Evolutionary conservation across 2,797 vertebrate genomes (phyloP).

Genomic region (Falco naumanni): DNA sequence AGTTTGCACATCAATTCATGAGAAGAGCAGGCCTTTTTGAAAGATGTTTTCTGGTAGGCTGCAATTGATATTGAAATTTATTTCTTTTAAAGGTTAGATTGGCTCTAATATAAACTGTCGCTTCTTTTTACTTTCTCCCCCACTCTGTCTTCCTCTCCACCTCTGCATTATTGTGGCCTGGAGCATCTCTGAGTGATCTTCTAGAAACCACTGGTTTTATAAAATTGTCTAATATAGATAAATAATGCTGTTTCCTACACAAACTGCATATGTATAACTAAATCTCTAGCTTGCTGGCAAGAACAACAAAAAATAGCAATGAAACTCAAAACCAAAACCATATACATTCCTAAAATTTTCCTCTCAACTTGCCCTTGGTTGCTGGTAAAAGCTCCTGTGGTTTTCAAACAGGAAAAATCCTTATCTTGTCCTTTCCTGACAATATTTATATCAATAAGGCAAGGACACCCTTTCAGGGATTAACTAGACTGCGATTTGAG

Average conservation of each 20-base stretch:
- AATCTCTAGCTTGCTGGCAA: neutral
- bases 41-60: neutral
- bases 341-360: neutral
- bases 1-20: neutral
- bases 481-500: neutral
- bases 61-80: neutral
- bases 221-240: neutral
- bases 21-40: neutral
- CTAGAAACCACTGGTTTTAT: neutral
- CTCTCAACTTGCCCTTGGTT: neutral
- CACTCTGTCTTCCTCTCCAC: neutral
- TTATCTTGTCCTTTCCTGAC: neutral
- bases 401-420: neutral
- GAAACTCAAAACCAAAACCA: neutral
- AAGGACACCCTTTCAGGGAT: neutral
- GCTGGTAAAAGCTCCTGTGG: neutral
- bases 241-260: neutral
- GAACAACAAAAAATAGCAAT: neutral
- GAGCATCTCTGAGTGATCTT: neutral
- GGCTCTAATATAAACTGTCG: neutral
- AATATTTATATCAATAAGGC: neutral
- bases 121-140: neutral
- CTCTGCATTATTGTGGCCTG: neutral
- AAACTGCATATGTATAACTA: neutral
- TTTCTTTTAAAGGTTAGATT: neutral